These are phyloP conservation scores for Halcyon chelicuti DNA, from an alignment of 2,797 vertebrate genomes.

Conservation along the genomic window DNA sequence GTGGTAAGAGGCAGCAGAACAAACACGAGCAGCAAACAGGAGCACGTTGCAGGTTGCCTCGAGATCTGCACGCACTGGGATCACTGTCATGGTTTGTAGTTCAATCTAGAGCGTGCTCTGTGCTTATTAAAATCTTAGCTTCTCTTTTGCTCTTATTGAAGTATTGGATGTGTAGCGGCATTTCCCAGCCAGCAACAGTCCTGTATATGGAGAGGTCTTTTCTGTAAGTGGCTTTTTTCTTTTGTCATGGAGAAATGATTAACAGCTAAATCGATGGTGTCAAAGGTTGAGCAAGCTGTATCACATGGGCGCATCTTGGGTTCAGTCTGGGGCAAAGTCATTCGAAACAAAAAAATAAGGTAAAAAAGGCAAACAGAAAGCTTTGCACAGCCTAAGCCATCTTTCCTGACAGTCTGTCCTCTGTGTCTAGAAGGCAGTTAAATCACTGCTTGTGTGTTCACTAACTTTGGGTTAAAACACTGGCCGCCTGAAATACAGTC, in stretches of 20 bases:
- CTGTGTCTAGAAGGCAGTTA: background rate
- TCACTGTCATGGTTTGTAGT: background rate
- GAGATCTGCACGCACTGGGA: fast-evolving
- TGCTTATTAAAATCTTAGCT: background rate
- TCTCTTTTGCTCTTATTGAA: background rate
- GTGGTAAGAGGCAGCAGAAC: background rate
- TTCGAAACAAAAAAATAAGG: background rate
- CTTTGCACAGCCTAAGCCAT: background rate
- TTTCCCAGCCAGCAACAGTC: background rate
- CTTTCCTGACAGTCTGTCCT: background rate
- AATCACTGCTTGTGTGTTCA: background rate
- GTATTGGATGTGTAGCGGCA: background rate
- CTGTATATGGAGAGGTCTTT: fast-evolving
- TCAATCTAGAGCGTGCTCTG: background rate
- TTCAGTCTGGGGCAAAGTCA: background rate
- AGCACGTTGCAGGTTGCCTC: background rate
- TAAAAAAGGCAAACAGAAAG: background rate
- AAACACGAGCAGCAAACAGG: background rate
- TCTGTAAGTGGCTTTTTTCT: constrained; percentile 16
- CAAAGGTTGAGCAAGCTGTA: constrained; percentile 61
- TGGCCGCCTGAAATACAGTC: background rate
- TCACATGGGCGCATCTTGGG: background rate
- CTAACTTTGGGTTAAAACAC: background rate
- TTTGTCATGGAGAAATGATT: constrained; percentile 71
- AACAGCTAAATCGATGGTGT: constrained; percentile 66